Evolutionary conservation across 2,888 invertebrate species (phyloP).

Genomic region (Cheilosia variabilis): DNA sequence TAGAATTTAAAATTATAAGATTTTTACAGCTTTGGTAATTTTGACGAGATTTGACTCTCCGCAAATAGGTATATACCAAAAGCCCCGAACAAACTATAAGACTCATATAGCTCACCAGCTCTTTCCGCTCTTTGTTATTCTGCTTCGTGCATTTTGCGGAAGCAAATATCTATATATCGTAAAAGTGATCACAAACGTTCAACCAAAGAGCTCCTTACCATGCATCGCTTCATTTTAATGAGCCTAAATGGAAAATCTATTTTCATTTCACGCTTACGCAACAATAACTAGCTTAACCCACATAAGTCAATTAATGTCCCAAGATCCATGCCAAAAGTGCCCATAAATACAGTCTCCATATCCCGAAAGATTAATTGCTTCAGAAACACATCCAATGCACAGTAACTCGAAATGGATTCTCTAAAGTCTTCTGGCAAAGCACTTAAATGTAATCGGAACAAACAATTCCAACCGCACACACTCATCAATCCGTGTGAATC

Average conservation of each 20-base stretch:
- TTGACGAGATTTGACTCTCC: no score
- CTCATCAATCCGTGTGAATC: slow-evolving; percentile 6
- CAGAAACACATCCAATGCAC: not conserved
- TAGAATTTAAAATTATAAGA: no score
- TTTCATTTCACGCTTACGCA: not conserved
- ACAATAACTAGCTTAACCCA: not conserved
- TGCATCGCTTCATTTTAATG: no score
- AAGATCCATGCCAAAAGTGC: not conserved
- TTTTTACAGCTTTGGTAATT: no score
- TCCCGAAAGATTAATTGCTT: slow-evolving; percentile 28
- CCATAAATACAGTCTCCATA: slow-evolving; percentile 30
- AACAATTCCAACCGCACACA: not conserved
- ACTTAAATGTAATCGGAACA: not conserved
- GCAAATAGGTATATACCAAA: no score
- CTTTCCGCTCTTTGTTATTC: no score
- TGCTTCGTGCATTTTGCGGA: no score
- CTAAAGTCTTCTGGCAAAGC: slow-evolving; percentile 10
- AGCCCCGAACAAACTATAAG: no score
- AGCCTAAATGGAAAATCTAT: not conserved
- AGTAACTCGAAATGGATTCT: slow-evolving; percentile 9
- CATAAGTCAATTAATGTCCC: slow-evolving; percentile 5
- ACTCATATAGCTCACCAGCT: no score
- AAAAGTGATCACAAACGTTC: no score
- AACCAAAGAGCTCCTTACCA: no score
- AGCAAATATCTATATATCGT: no score